Conservation (phyloP, 1,140 invertebrate genomes). For the Cydia amplana region DNA sequence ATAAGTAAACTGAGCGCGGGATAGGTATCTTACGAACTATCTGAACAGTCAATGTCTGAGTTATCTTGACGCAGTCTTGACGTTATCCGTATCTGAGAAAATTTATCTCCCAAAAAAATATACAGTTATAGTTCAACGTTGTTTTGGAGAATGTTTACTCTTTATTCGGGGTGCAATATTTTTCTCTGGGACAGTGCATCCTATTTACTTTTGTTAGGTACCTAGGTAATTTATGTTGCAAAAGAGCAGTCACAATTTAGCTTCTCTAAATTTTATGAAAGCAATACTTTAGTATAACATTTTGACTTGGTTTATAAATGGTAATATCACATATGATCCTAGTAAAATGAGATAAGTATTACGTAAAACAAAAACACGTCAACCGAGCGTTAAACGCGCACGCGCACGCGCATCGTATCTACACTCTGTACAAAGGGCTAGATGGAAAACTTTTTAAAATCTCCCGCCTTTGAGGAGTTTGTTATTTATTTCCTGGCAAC, state of each 20-base stretch:
- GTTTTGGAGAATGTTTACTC: conserved; percentile 1
- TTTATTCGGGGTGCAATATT: background rate
- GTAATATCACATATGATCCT: background rate
- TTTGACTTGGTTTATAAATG: background rate
- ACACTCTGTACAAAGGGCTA: background rate
- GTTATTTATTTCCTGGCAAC: background rate
- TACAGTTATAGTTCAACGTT: conserved; percentile 24
- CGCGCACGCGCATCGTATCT: background rate
- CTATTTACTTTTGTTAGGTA: background rate
- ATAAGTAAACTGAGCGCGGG: conserved; percentile 53
- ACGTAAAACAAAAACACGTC: background rate
- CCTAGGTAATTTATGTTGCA: background rate
- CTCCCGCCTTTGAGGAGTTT: conserved; percentile 6
- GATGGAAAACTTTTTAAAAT: conserved; percentile 4
- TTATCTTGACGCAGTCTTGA: conserved; percentile 75
- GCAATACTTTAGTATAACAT: background rate
- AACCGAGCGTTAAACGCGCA: background rate
- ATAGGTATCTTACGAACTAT: conserved; percentile 58
- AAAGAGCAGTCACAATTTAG: background rate
- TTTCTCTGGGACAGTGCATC: background rate
- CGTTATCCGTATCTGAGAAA: conserved; percentile 41
- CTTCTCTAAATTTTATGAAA: background rate
- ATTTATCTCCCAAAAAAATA: conserved; percentile 28
- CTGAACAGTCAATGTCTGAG: conserved; percentile 58
- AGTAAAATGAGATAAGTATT: background rate